These are phyloP conservation scores for Intoshia linei DNA, from an alignment of 1,140 invertebrate genomes.

Conservation along the genomic window DNA sequence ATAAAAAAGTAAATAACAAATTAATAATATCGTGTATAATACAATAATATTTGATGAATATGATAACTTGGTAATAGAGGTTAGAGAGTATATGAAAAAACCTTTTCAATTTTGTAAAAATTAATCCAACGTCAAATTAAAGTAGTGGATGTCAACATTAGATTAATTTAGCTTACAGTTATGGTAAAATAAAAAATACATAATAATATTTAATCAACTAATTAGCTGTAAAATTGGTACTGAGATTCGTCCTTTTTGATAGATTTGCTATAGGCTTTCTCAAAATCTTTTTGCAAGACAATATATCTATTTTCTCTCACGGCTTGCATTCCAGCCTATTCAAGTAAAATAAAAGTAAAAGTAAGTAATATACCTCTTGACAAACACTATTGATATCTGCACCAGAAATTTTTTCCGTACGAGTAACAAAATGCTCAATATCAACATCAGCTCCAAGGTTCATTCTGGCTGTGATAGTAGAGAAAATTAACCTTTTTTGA, in stretches of 20 bases:
- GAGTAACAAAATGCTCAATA: slow-evolving; percentile 81
- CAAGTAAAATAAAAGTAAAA: neutral
- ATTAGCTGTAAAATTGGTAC: slow-evolving; percentile 96
- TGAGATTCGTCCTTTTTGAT: slow-evolving; percentile 97
- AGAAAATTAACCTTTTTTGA: slow-evolving; percentile 84
- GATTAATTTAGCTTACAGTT: too few species aligned
- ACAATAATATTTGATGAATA: too few species aligned
- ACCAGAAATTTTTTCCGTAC: slow-evolving; percentile 85
- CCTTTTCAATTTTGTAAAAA: too few species aligned
- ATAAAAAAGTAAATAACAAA: too few species aligned
- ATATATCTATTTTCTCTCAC: slow-evolving; percentile 93
- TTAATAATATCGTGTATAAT: too few species aligned
- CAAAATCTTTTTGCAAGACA: slow-evolving; percentile 87
- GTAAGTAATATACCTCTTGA: slow-evolving; percentile 43
- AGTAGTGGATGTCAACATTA: too few species aligned
- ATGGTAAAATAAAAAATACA: neutral
- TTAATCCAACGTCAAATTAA: too few species aligned
- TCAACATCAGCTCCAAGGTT: slow-evolving; percentile 98
- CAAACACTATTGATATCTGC: slow-evolving; percentile 98
- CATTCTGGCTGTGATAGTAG: slow-evolving; percentile 89
- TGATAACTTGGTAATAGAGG: too few species aligned
- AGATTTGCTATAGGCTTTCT: slow-evolving; percentile 95
- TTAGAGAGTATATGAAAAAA: too few species aligned
- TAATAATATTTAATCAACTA: slow-evolving; percentile 1
- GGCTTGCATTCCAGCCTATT: slow-evolving; percentile 52